Evolutionary conservation across 2,888 invertebrate genomes (phyloP), one percentile per base, ranked within the genome.

Genomic region (Acrocera orbiculus): DNA sequence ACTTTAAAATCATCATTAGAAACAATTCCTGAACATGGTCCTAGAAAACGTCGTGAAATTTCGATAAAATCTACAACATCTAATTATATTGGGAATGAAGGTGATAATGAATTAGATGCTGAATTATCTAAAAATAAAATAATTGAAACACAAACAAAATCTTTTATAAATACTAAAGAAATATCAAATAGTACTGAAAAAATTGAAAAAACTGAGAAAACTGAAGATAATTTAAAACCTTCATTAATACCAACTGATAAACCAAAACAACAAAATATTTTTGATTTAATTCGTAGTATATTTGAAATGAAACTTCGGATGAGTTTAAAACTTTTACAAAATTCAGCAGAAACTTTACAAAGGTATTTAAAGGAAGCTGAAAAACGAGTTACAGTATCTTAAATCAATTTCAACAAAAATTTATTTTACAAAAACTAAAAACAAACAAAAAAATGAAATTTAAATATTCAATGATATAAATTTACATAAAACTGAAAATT

Each of bases 271-370:
- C 32, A 32, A 13, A 40, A 26, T 16, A 24, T 43, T 24, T 32
- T 75, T 32, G 64, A 66, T 10, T 64, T 77, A 36, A 50, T 79
- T 13, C 70, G 66, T 48, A 68, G 70, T 43, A 54, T 79, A 24
- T 65, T 77, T 3, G 73, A 76, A 47, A 65, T 76, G 34, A 79
- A 79, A 53, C 60, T 78, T 19, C 65, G 69, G 46, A 53, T 78
- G 28, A 77, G 78, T 1, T 51, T 79, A 34, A 72, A 73, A 36
- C 63, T 80, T 39, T 52, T 80, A 11, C 72, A 73, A 47, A 72
- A 69, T 36, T 73, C 77, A 3, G 73, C 77, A 8, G 69, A 73
- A 33, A 69, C 72, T 5, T 59, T 80, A 30, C 71, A 72, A 19
- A 68, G 66, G 46, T 76, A 77, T 51, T 56, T 76, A 26, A 65